Conservation (phyloP, 2,888 invertebrate genomes). For the Mythimna loreyi region DNA sequence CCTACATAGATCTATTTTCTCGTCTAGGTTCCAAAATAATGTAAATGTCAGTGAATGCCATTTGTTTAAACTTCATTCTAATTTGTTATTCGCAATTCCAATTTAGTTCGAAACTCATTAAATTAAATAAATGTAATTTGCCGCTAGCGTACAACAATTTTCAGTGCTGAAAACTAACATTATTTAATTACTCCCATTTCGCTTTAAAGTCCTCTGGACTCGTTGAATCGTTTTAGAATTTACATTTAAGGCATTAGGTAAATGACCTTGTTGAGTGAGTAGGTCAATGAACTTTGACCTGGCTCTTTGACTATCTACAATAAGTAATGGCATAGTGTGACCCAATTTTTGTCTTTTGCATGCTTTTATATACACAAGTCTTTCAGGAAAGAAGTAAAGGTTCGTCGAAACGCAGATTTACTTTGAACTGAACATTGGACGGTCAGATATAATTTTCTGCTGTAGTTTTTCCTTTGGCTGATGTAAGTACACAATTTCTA, state of each 20-base stretch:
- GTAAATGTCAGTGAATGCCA: neutral
- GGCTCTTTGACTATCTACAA: neutral
- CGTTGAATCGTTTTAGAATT: conserved; percentile 5
- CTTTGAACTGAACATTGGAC: neutral
- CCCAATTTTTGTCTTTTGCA: neutral
- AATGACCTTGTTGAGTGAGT: neutral
- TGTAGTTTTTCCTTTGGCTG: neutral
- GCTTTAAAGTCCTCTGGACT: neutral
- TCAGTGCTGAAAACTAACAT: conserved; percentile 29
- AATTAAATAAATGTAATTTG: conserved; percentile 29
- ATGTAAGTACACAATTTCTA: neutral
- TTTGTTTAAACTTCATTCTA: conserved; percentile 1
- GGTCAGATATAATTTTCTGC: neutral
- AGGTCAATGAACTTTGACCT: neutral
- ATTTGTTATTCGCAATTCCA: conserved; percentile 23
- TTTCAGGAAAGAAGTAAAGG: neutral
- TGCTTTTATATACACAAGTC: neutral
- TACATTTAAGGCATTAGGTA: neutral
- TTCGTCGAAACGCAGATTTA: neutral
- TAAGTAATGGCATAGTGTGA: neutral
- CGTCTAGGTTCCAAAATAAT: neutral
- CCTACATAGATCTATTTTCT: neutral
- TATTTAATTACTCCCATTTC: conserved; percentile 5
- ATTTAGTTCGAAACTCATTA: conserved; percentile 25
- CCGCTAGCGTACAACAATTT: conserved; percentile 5